These are phyloP conservation scores for Cuculus canorus DNA, from an alignment of 2,797 vertebrate genomes.

Conservation along the genomic window DNA sequence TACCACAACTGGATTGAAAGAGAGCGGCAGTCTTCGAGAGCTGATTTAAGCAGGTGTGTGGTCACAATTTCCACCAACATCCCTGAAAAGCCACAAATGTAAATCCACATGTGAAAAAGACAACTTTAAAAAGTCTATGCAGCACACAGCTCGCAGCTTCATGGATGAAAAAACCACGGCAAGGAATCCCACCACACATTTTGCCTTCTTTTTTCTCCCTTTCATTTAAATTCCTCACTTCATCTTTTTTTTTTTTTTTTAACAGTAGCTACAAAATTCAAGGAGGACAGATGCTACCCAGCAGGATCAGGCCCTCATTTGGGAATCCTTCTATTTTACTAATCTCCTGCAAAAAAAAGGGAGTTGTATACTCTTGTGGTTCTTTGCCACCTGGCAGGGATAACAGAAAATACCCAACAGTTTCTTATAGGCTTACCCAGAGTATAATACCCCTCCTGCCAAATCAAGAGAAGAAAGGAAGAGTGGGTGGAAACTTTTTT, in stretches of 20 bases:
- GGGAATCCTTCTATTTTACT: constrained; percentile 48
- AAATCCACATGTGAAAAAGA: not conserved
- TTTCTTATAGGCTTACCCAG: constrained; percentile 42
- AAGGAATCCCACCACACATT: not conserved
- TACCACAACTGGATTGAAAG: not conserved
- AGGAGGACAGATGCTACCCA: not conserved
- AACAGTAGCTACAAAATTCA: not conserved
- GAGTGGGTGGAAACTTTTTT: constrained; percentile 70
- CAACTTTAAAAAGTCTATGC: not conserved
- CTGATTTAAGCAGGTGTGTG: not conserved
- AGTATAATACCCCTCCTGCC: constrained; percentile 60
- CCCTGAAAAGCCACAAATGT: not conserved
- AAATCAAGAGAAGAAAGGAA: constrained; percentile 53
- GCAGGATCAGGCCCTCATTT: constrained; percentile 35
- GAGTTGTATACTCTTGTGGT: not conserved
- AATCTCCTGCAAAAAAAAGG: constrained; percentile 9
- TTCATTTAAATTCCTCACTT: not conserved
- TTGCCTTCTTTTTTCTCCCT: not conserved
- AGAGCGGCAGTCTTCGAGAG: not conserved
- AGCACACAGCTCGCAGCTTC: not conserved
- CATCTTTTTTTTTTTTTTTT: accelerated
- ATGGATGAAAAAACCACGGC: not conserved
- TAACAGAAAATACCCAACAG: constrained; percentile 57
- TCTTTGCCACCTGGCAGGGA: constrained; percentile 61
- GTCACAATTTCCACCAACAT: accelerated